Percentiles rank a stretch among this genome's conserved stretches.
phyloP scores from a whole-genome alignment of 2,797 vertebrate species.

The Octomys mimax region DNA sequence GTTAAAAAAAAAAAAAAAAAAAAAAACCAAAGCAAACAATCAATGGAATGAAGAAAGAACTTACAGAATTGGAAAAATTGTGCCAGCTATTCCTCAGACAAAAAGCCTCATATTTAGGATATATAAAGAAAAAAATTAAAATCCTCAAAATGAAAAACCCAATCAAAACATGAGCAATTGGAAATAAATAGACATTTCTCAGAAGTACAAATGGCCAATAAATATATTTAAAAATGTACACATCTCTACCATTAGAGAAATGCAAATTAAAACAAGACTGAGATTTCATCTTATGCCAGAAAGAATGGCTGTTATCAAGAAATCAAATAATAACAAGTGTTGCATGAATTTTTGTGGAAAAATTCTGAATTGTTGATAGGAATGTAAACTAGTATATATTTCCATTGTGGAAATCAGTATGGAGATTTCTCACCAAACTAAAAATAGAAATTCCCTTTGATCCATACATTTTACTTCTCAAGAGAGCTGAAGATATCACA shows the following conservation, averaged over 20 bases:
- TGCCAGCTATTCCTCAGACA: not conserved
- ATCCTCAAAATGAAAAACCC: not conserved
- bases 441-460: not conserved
- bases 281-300: not conserved
- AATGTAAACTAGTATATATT: not conserved
- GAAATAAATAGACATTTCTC: not conserved
- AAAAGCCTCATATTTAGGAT: not conserved
- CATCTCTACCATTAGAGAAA: not conserved
- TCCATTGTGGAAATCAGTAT: not conserved
- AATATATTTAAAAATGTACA: not conserved
- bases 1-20: no score
- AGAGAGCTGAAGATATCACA: not conserved
- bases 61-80: not conserved
- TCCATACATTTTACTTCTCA: not conserved
- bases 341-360: not conserved
- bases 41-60: not conserved
- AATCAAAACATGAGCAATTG: not conserved
- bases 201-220: not conserved
- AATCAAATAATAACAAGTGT: not conserved
- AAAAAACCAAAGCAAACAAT: no score
- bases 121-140: not conserved
- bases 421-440: not conserved
- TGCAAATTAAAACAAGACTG: not conserved
- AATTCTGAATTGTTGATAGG: not conserved
- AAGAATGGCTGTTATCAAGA: not conserved